These are phyloP conservation scores for Drosophila persimilis DNA, from an alignment of 1,140 invertebrate species.

Conservation along the genomic window DNA sequence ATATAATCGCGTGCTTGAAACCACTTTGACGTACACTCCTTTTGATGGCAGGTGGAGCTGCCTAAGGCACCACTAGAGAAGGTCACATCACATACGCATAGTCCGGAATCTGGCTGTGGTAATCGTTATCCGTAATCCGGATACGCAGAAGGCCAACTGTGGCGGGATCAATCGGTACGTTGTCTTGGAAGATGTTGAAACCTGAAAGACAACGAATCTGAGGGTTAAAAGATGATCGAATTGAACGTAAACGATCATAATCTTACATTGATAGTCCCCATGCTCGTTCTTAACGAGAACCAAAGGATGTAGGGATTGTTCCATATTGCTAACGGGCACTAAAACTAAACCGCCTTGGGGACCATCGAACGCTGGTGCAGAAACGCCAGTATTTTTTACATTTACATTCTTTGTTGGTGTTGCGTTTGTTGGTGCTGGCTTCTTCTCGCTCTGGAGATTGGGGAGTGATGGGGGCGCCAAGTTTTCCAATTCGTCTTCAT, in stretches of 20 bases:
- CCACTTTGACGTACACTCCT: slow-evolving; percentile 10
- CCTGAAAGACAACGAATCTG: slow-evolving; percentile 18
- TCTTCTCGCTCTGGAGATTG: too few species aligned
- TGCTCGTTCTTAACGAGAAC: slow-evolving; percentile 65
- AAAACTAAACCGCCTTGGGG: slow-evolving; percentile 7
- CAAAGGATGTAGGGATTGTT: slow-evolving; percentile 44
- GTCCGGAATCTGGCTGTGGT: slow-evolving; percentile 22
- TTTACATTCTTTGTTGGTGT: background rate
- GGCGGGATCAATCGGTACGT: slow-evolving; percentile 46
- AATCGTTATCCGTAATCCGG: slow-evolving; percentile 28
- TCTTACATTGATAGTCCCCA: slow-evolving; percentile 69
- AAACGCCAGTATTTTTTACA: background rate
- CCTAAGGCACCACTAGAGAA: background rate
- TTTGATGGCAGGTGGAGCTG: background rate
- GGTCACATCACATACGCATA: slow-evolving; percentile 42
- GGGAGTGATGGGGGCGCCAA: too few species aligned
- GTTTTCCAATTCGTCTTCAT: slow-evolving; percentile 13
- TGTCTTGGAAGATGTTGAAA: slow-evolving; percentile 58
- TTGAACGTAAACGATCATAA: background rate
- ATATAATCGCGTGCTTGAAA: slow-evolving; percentile 29
- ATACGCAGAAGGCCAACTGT: slow-evolving; percentile 30
- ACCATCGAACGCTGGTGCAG: background rate
- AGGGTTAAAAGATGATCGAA: background rate
- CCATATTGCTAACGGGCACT: slow-evolving; percentile 41
- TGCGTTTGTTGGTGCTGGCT: background rate